Percentiles rank a stretch among this genome's conserved stretches.
phyloP scores from a whole-genome alignment of 2,888 invertebrate genomes.

The Heliconius cydno region DNA sequence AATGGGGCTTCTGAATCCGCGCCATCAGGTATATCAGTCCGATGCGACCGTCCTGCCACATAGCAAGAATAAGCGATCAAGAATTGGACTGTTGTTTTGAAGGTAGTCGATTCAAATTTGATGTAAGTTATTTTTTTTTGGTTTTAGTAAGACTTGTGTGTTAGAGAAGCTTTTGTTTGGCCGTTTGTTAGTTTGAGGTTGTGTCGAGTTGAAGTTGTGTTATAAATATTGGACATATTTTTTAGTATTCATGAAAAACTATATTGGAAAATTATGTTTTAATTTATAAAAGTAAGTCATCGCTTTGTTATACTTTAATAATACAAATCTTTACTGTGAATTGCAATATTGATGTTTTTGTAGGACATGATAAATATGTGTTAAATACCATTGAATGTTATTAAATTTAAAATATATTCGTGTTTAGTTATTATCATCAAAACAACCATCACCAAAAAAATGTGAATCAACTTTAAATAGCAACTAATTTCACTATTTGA shows the following conservation, averaged over 20 bases:
- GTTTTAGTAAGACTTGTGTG: constrained; percentile 28
- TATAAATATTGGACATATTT: not conserved
- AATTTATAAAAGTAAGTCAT: too few species aligned
- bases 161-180: constrained; percentile 42
- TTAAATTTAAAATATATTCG: not conserved
- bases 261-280: not conserved
- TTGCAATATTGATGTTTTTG: too few species aligned
- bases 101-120: not conserved
- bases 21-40: constrained; percentile 85
- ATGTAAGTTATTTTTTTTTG: not conserved
- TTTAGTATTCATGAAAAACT: not conserved
- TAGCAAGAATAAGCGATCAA: constrained; percentile 79
- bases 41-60: constrained; percentile 85
- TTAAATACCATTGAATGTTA: too few species aligned
- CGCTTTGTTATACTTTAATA: too few species aligned
- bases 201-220: not conserved
- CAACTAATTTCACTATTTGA: not conserved
- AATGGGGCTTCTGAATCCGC: constrained; percentile 85
- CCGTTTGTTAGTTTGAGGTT: constrained; percentile 34
- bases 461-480: not conserved
- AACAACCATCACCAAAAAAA: constrained; percentile 5
- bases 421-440: not conserved
- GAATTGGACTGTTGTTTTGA: constrained; percentile 53
- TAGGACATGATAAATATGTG: too few species aligned
- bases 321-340: too few species aligned